Evolutionary conservation across 2,113 vertebrate genomes (phyloP), one percentile per base, ranked within the genome.

Genomic region (Phainopepla nitens): DNA sequence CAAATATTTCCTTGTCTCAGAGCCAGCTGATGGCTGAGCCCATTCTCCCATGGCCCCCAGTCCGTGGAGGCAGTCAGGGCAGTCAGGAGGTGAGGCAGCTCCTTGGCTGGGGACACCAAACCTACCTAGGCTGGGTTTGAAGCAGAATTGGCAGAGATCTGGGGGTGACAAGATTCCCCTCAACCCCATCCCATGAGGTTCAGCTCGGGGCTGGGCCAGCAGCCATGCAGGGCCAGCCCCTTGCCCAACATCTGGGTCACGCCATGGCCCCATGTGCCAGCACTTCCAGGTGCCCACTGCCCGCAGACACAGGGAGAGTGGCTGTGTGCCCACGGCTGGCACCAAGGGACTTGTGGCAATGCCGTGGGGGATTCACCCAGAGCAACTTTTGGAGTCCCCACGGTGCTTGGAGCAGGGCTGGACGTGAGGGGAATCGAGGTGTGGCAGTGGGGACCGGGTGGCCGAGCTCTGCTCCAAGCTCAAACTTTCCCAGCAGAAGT

Each of bases 271-370:
- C 35, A 4, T 22, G 51, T 0, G 0, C 10, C 39, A 45, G 39
- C 6, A 0, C 62, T 44, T 25, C 11, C 5, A 5, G 19, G 29
- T 60, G 35, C 13, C 53, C 42, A 17, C 19, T 57, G 41, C 36
- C 79, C 83, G 2, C 3, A 6, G 45, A 31, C 57, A 53, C 33
- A 9, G 36, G n/a, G 82, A 50, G 44, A 5, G 66, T 19, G 75
- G 14, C 45, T 4, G 1, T 33, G 15, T 65, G 41, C 64, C 54
- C 6, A 0, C 0, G 0, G 58, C 50, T 65, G 64, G 45, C 2
- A 8, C 44, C 0, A 0, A 62, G 47, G 51, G 16, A 49, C 76
- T 33, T 0, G 0, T 62, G 68, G 62, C 14, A 77, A 24, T n/a
- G 80, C 49, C 61, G 0, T 4, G 16, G 35, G 31, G 33, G 25